Conservation (phyloP, 2,113 vertebrate genomes). For the Pyxicephalus adspersus region DNA sequence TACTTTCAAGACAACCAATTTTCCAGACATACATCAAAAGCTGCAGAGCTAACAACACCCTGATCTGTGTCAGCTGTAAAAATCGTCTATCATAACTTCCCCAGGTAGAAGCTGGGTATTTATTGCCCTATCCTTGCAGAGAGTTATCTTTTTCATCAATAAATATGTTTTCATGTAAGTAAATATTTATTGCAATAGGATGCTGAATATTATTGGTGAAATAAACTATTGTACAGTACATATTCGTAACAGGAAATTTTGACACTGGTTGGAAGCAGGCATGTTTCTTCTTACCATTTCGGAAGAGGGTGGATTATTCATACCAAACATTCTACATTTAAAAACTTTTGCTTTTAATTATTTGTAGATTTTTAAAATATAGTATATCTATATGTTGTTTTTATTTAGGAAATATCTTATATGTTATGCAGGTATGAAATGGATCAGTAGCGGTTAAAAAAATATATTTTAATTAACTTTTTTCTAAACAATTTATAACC, state of each 20-base stretch:
- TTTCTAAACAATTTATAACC: no score
- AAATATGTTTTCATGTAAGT: slow-evolving; percentile 37
- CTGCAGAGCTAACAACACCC: slow-evolving; percentile 32
- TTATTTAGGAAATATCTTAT: no score
- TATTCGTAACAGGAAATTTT: background rate
- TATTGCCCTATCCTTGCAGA: background rate
- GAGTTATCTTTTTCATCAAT: slow-evolving; percentile 49
- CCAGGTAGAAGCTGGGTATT: slow-evolving; percentile 29
- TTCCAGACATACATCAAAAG: slow-evolving; percentile 29
- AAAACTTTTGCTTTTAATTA: background rate
- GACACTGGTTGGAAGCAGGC: background rate
- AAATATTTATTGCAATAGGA: slow-evolving; percentile 30
- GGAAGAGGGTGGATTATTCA: background rate
- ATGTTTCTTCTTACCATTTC: background rate
- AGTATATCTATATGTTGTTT: no score
- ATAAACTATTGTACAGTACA: slow-evolving; percentile 33
- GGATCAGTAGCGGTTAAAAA: no score
- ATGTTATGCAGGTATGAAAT: no score
- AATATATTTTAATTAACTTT: no score
- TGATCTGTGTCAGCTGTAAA: slow-evolving; percentile 44
- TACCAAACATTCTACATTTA: background rate
- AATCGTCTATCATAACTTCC: slow-evolving; percentile 53
- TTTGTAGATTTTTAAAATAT: no score
- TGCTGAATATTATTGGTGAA: slow-evolving; percentile 26
- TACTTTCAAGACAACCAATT: slow-evolving; percentile 42